Base-by-base conservation (phyloP, 2,797 vertebrate species). In the Sebastes jordani region DNA sequence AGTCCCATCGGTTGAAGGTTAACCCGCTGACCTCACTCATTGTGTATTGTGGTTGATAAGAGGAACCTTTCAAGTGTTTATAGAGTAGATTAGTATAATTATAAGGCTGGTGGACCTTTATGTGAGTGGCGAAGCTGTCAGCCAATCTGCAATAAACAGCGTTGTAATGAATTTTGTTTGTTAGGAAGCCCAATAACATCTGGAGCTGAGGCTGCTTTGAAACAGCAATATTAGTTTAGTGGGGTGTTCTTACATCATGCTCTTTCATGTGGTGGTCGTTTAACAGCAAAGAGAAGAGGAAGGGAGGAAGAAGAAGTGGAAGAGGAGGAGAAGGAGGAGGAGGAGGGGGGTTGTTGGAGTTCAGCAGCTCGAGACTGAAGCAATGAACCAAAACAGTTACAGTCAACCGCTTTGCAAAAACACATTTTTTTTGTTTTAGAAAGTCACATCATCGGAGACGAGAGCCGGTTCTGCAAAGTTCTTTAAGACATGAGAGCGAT, bases 231-330 rank as follows among this genome's bases (percentile, higher is more conserved):
- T 93, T 89, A 90, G 90, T 86, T 91, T 89, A 81, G 88, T 74
- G 84, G 81, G 80, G 76, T 66, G 80, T 86, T 93, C 88, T 94
- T 93, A 94, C 92, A 91, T 93, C 92, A 94, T 88, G 60, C 86
- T 63, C 93, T 94, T 95, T 93, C 88, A 94, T 92, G 92, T 95
- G 92, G 90, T 83, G 88, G 85, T 88, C 87, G 76, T 91, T 91
- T 85, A 92, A 86, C 71, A 63, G 86, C 88, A 80, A 71, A 86
- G 78, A 76, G 71, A 79, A 58, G 74, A 36, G 56, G 70, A 83
- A 71, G 65, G 54, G 80, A 81, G 66, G 69, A 83, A 52, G 78
- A 55, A 18, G 78, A 9, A 64, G 64, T 34, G 75, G 80, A 64
- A 46, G 68, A 65, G 36, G 2, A 64, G 49, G 36, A 30, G 64